Percentiles rank a stretch among this genome's conserved stretches.
These are phyloP conservation scores for Athrips mouffetella DNA, from an alignment of 2,888 invertebrate genomes.

Conservation along the genomic window DNA sequence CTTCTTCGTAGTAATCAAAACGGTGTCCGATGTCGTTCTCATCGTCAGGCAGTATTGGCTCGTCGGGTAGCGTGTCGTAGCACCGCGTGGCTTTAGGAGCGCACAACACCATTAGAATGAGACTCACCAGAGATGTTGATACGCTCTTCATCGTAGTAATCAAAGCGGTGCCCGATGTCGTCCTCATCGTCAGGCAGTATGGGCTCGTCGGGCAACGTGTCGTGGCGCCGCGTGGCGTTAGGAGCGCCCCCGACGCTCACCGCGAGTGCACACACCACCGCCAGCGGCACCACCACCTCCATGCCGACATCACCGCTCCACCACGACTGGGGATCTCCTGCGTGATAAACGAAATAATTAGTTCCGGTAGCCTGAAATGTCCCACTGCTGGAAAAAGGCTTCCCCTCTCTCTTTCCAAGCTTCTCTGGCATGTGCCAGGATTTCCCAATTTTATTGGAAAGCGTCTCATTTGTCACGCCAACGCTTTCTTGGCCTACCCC, in stretches of 20 bases:
- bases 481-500: too few relatives aligned
- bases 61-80: constrained; percentile 47
- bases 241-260: constrained; percentile 54
- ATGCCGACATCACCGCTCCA: constrained; percentile 72
- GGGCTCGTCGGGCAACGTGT: constrained; percentile 44
- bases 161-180: constrained; percentile 37
- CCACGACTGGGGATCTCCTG: constrained; percentile 1
- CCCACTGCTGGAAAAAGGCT: too few relatives aligned
- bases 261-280: constrained; percentile 65
- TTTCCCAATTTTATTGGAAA: too few relatives aligned
- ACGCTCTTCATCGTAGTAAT: constrained; percentile 71
- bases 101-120: background rate
- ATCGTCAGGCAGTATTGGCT: constrained; percentile 45
- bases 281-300: constrained; percentile 65
- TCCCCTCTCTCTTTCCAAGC: too few relatives aligned
- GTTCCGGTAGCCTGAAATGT: too few relatives aligned
- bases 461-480: too few relatives aligned
- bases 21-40: constrained; percentile 44
- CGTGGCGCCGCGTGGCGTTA: constrained; percentile 55
- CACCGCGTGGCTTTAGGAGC: constrained; percentile 54
- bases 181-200: constrained; percentile 53
- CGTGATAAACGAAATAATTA: background rate
- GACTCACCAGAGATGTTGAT: constrained; percentile 67
- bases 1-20: constrained; percentile 70
- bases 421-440: too few relatives aligned